phyloP scores from a whole-genome alignment of 2,888 invertebrate genomes.

The Oscheius sp. region DNA sequence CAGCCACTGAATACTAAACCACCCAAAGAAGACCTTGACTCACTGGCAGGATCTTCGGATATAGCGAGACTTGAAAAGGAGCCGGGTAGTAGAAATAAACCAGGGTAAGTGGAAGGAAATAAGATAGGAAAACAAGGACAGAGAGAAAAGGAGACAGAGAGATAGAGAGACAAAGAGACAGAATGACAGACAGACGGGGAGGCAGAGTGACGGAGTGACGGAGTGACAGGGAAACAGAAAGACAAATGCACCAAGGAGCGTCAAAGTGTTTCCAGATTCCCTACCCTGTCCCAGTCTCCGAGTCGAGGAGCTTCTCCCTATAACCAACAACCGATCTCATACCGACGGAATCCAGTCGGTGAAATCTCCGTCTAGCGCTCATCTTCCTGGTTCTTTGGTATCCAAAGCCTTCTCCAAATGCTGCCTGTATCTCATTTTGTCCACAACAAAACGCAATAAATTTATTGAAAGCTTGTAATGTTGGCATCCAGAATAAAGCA shows the following conservation, averaged over 20 bases:
- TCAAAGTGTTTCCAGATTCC: conserved; percentile 3
- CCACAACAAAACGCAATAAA: too few relatives aligned
- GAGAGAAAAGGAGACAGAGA: background rate
- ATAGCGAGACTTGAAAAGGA: conserved; percentile 11
- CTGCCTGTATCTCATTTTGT: too few relatives aligned
- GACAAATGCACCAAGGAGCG: too few relatives aligned
- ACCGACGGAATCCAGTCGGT: conserved; percentile 1
- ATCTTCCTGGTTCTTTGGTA: conserved; percentile 19
- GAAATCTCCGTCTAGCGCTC: conserved; percentile 27
- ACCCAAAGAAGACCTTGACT: background rate
- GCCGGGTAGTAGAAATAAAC: conserved; percentile 10
- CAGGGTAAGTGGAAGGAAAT: background rate
- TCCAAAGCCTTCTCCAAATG: conserved; percentile 4
- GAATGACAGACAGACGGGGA: too few relatives aligned
- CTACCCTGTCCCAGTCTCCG: conserved; percentile 5
- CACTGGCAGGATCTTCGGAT: background rate
- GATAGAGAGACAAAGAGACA: background rate
- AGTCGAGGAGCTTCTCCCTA: conserved; percentile 20
- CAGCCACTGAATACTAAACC: background rate
- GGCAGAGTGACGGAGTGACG: background rate
- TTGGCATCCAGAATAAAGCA: conserved; percentile 43
- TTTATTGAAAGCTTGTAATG: conserved; percentile 34
- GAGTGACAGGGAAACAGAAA: background rate
- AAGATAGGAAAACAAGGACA: background rate
- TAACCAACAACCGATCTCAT: conserved; percentile 15